Evolutionary conservation across 2,888 invertebrate genomes (phyloP).

Genomic region (Hydroisotoma schaefferi): DNA sequence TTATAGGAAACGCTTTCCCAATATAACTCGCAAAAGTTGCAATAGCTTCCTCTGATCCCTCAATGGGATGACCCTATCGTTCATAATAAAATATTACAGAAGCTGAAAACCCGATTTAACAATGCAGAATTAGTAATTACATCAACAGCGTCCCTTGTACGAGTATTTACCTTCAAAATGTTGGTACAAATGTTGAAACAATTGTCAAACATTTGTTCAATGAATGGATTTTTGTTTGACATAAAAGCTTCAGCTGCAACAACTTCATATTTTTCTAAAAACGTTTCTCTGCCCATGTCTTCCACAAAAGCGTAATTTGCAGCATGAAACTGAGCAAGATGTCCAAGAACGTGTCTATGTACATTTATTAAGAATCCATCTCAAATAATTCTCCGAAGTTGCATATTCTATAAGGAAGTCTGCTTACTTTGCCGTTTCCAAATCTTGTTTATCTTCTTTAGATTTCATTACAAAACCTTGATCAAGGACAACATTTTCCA

Average conservation of each 20-base stretch:
- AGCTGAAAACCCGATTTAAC: neutral
- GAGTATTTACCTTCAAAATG: conserved; percentile 18
- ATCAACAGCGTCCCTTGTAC: no score
- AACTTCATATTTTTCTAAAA: conserved; percentile 14
- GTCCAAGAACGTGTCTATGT: no score
- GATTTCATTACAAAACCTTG: conserved; percentile 20
- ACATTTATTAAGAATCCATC: neutral
- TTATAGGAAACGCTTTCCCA: neutral
- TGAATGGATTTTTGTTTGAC: neutral
- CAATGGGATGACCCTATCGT: neutral
- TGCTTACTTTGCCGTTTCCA: neutral
- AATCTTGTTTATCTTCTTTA: conserved; percentile 16
- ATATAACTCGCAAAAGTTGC: neutral
- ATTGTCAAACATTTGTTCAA: conserved; percentile 11
- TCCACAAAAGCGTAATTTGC: conserved; percentile 18
- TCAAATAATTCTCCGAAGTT: neutral
- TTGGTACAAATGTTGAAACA: conserved; percentile 5
- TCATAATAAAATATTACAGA: neutral
- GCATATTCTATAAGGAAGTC: neutral
- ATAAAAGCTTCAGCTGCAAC: conserved; percentile 2
- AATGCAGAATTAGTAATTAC: neutral
- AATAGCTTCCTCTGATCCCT: neutral
- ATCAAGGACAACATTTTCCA: conserved; percentile 29
- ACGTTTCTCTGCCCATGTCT: conserved; percentile 14
- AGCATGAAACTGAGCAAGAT: no score